Percentiles rank a stretch among this genome's conserved stretches.
Evolutionary conservation across 2,888 invertebrate species (phyloP).

Genomic region (Troilus luridus): DNA sequence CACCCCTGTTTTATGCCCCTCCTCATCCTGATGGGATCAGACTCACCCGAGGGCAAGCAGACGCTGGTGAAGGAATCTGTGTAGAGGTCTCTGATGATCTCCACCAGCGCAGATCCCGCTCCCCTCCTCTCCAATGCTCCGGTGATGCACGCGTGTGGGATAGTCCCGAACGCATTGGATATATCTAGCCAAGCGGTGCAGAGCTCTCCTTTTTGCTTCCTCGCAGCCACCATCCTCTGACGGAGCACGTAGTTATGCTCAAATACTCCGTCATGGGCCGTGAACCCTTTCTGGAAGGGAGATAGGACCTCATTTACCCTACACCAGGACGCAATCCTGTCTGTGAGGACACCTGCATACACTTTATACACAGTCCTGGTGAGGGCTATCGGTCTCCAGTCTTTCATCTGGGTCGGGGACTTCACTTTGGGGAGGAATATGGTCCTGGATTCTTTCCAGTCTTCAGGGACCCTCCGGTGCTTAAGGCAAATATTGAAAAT

Average conservation of each 20-base stretch:
- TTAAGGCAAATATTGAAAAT: no score
- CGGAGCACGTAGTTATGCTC: no score
- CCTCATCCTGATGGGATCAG: neutral
- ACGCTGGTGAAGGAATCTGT: neutral
- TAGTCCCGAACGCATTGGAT: conserved; percentile 12
- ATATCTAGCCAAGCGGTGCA: conserved; percentile 59
- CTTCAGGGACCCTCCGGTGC: no score
- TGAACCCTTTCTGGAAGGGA: no score
- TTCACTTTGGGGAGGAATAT: no score
- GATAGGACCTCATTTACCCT: no score
- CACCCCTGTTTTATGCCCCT: conserved; percentile 57
- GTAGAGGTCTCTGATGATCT: conserved; percentile 36
- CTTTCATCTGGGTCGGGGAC: neutral
- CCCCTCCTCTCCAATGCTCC: conserved; percentile 41
- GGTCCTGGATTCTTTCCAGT: no score
- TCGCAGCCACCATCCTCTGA: no score
- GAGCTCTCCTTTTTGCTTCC: no score
- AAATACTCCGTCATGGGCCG: no score
- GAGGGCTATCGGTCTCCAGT: conserved; percentile 54
- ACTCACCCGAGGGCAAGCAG: neutral
- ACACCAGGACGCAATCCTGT: no score
- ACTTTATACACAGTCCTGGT: neutral
- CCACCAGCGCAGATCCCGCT: conserved; percentile 47
- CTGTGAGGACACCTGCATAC: no score
- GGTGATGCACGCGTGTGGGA: conserved; percentile 46